Evolutionary conservation across 37 sponge, comb jelly and placozoan genomes (phyloP).

Genomic region (Lycopodina hypogea): DNA sequence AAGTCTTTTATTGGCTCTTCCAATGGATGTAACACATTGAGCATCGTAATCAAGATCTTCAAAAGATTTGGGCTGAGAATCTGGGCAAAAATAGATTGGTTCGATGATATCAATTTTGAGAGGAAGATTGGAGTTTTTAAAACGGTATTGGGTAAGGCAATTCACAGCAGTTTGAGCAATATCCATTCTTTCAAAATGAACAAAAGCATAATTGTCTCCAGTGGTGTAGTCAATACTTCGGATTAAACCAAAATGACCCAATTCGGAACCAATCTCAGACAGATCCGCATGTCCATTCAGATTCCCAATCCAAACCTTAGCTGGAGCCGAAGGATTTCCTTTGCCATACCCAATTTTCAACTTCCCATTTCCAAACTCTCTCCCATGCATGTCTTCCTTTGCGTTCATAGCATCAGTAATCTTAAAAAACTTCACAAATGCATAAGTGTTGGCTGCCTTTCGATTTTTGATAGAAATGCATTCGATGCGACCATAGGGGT

Average conservation of each 20-base stretch:
- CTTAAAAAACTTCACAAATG: slow-evolving; percentile 87
- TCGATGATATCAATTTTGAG: slow-evolving; percentile 60
- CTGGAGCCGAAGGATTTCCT: slow-evolving; percentile 68
- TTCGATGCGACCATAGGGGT: slow-evolving; percentile 82
- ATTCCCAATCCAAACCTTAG: slow-evolving; percentile 83
- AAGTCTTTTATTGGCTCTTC: neutral
- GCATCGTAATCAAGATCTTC: neutral
- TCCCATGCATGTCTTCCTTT: slow-evolving; percentile 85
- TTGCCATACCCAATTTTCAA: slow-evolving; percentile 89
- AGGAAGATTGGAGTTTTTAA: slow-evolving; percentile 29
- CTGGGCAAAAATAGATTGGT: neutral
- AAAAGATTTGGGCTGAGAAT: slow-evolving; percentile 23
- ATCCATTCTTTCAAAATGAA: slow-evolving; percentile 73
- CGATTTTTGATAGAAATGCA: slow-evolving; percentile 82
- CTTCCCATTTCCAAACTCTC: slow-evolving; percentile 62
- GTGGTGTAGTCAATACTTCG: slow-evolving; percentile 71
- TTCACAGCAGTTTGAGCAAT: slow-evolving; percentile 65
- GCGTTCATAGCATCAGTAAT: slow-evolving; percentile 88
- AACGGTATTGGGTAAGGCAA: slow-evolving; percentile 33
- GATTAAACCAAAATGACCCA: slow-evolving; percentile 88
- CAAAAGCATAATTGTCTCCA: slow-evolving; percentile 70
- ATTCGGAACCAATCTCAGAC: slow-evolving; percentile 75
- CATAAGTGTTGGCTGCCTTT: slow-evolving; percentile 58
- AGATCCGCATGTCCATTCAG: slow-evolving; percentile 41
- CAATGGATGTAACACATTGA: neutral